Base-by-base conservation (phyloP, 2,797 vertebrate genomes). In the Channa striata region DNA sequence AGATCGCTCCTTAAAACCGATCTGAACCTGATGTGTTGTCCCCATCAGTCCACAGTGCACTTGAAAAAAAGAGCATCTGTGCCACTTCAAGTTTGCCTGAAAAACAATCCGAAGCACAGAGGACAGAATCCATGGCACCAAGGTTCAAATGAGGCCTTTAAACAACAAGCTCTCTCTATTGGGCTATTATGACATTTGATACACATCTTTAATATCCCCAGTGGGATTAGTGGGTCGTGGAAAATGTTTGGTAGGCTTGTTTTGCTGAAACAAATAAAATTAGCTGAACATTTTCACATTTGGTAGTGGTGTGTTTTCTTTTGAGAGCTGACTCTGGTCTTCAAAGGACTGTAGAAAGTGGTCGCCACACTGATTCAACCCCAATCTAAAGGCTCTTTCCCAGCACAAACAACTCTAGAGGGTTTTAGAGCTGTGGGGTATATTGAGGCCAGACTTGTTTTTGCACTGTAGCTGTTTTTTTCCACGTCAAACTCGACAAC, bases 401-500 rank as follows among this genome's bases (percentile, higher is more conserved):
- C 43, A 61, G 61, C 62, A 73, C 75, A 88, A 87, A 90, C 81
- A 90, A 58, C 77, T 80, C 65, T 66, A 48, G 62, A 53, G 60
- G 40, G 17, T 50, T 11, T 81, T 30, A 60, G 51, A 66, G 62
- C 59, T 67, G 77, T 52, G 64, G 73, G 65, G 39, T 19, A 61
- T 61, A 71, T 58, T 72, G 71, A 89, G 82, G 80, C 70, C 84
- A 87, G 74, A 75, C 66, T 66, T 83, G 65, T 78, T 83, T 81
- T 81, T 74, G 74, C 63, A 64, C 44, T 50, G 14, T 43, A 52
- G 49, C 34, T 53, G 43, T 49, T 68, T 56, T 59, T 23, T 58
- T 49, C 23, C 56, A 74, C 12, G 72, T 83, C 46, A 56, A 59
- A 77, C 62, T 64, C 1, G 6, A 76, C 77, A 81, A 57, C 64